phyloP scores from a whole-genome alignment of 2,888 invertebrate species.

The Eupeodes luniger region DNA sequence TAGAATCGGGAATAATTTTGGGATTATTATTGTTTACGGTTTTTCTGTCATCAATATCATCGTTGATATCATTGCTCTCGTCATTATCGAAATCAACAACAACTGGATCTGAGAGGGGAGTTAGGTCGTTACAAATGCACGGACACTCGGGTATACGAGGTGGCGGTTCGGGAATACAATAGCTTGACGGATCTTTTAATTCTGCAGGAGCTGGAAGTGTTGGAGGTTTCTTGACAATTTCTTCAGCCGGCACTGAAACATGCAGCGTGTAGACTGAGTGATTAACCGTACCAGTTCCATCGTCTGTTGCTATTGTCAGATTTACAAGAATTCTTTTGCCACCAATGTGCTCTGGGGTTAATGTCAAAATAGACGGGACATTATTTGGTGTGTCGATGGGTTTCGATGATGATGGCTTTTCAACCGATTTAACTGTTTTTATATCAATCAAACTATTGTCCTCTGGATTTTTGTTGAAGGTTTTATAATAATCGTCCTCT shows the following conservation, averaged over 20 bases:
- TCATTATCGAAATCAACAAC: slow-evolving; percentile 75
- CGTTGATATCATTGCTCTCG: slow-evolving; percentile 41
- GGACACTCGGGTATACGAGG: slow-evolving; percentile 83
- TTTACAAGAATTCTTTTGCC: slow-evolving; percentile 90
- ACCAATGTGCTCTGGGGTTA: slow-evolving; percentile 79
- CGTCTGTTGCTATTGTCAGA: slow-evolving; percentile 91
- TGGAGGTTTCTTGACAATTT: slow-evolving; percentile 61
- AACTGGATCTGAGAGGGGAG: slow-evolving; percentile 1
- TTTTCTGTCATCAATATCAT: slow-evolving; percentile 54
- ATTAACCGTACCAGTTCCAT: slow-evolving; percentile 85
- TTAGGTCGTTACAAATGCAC: slow-evolving; percentile 78
- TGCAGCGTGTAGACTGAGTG: slow-evolving; percentile 91
- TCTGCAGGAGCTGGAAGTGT: slow-evolving; percentile 45
- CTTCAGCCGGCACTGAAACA: slow-evolving; percentile 90
- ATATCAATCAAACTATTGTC: slow-evolving; percentile 39
- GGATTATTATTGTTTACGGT: slow-evolving; percentile 29
- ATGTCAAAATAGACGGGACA: slow-evolving; percentile 36
- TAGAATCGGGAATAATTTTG: slow-evolving; percentile 51
- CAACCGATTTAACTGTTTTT: slow-evolving; percentile 38
- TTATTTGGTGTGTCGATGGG: slow-evolving; percentile 7
- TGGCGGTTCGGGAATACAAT: slow-evolving; percentile 82
- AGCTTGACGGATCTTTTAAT: slow-evolving; percentile 57
- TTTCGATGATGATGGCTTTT: slow-evolving; percentile 63
- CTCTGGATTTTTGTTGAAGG: slow-evolving; percentile 65
- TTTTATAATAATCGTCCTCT: slow-evolving; percentile 82